Conservation (phyloP, 1,140 invertebrate species). For the Dysdera silvatica region DNA sequence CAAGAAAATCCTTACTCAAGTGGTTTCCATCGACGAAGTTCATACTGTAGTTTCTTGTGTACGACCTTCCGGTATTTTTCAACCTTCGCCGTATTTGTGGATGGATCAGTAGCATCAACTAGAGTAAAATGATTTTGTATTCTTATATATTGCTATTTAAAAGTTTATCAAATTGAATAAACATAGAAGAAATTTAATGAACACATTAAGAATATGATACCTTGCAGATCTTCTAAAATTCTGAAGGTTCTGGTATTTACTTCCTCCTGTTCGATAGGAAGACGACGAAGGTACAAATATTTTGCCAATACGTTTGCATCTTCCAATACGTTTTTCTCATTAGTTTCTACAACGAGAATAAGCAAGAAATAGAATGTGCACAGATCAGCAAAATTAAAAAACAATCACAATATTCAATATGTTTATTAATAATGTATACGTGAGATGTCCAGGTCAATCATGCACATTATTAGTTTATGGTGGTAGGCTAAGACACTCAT, state of each 20-base stretch:
- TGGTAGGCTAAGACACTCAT: not conserved
- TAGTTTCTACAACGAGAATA: not conserved
- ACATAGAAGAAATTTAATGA: not conserved
- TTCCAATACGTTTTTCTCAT: not conserved
- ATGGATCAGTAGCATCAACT: not conserved
- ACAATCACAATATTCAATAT: not conserved
- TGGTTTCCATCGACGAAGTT: slow-evolving; percentile 55
- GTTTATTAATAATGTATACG: not conserved
- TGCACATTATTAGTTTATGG: no score
- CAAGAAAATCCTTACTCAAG: slow-evolving; percentile 42
- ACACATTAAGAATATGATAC: not conserved
- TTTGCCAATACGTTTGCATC: not conserved
- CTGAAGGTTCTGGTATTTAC: not conserved
- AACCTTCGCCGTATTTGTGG: not conserved
- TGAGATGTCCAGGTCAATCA: not conserved
- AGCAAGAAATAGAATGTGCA: not conserved
- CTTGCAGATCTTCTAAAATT: not conserved
- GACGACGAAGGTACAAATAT: not conserved
- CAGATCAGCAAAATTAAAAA: not conserved
- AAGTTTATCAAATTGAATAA: not conserved
- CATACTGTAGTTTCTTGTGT: not conserved
- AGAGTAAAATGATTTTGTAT: not conserved
- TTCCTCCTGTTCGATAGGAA: not conserved
- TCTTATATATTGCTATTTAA: not conserved
- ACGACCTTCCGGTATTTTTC: no score